Base-by-base conservation (phyloP, 2,888 invertebrate species). In the Kuschelorhynchus macadamiae region DNA sequence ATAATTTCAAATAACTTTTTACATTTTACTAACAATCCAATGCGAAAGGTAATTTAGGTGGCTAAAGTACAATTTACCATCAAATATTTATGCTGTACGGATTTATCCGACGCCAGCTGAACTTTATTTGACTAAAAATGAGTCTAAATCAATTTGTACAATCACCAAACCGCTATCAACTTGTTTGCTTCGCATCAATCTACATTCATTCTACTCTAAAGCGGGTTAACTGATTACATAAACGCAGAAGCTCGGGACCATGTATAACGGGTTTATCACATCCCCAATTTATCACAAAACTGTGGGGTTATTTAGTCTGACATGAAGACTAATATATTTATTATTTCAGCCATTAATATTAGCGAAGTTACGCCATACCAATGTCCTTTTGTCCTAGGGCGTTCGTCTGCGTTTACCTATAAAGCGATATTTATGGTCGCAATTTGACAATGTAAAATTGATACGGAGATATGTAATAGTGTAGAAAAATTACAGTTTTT, bases 311-410 rank as follows among this genome's bases (percentile, higher is more conserved):
- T 67, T 67, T 46, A 67, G 62, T 42, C 44, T 62, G 67, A 67
- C 67, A 67, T 39, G 47, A 62, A 56, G 67, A 67, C 62, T 67
- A 67, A 67, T 67, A 67, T 55, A 67, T 67, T 67, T 67, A 67
- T 62, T 67, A 67, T 62, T 67, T 67, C 61, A 53, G 46, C 11
- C 67, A 67, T 67, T 67, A 67, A 67, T 67, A 56, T 49, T 56
- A 36, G 36, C 63, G 49, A 60, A 50, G 53, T 53, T 53, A 44
- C 44, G 33, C 61, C 56, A 20, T 63, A 18, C 52, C 61, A 42
- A 33, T 61, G 41, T 61, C 50, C 16, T 20, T 30, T 41, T 60
- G 39, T 21, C 41, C 60, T 36, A 20, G 42, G 50, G 49, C 25
- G 4, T 20, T 49, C 21, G 25, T n/a, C 30, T 44, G 16, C 11